Conservation (phyloP, 2,888 invertebrate species). For the Heteromyza rotundicornis region DNA sequence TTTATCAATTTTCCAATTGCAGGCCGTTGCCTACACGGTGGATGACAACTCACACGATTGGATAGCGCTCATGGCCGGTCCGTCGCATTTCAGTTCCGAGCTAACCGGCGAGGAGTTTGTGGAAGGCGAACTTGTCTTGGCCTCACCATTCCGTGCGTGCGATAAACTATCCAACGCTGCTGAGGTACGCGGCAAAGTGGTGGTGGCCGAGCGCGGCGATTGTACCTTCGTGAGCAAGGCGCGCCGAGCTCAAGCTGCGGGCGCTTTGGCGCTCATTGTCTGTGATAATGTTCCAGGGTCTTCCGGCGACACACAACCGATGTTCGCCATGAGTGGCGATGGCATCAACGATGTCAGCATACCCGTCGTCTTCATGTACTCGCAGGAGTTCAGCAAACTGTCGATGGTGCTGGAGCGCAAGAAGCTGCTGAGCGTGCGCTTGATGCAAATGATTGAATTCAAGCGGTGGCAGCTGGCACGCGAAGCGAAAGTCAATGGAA, state of each 20-base stretch:
- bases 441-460: constrained; percentile 62
- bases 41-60: constrained; percentile 56
- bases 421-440: constrained; percentile 64
- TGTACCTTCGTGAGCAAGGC: constrained; percentile 96
- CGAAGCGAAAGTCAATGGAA: constrained; percentile 42
- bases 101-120: constrained; percentile 71
- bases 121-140: constrained; percentile 70
- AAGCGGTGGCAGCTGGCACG: constrained; percentile 57
- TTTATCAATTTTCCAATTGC: no score
- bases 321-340: constrained; percentile 98
- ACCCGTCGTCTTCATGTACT: constrained; percentile 90
- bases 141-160: constrained; percentile 75
- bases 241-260: constrained; percentile 78
- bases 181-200: constrained; percentile 75
- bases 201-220: constrained; percentile 85
- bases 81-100: constrained; percentile 88
- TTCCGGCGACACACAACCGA: constrained; percentile 75
- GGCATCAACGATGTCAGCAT: constrained; percentile 85
- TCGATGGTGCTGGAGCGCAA: constrained; percentile 67
- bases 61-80: constrained; percentile 75
- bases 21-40: constrained; percentile 62
- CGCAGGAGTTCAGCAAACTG: constrained; percentile 75
- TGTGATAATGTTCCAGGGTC: constrained; percentile 81
- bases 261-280: constrained; percentile 85
- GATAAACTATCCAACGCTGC: constrained; percentile 67